Base-by-base conservation (phyloP, 1,140 invertebrate species). In the Zaprionus kolodkinae region DNA sequence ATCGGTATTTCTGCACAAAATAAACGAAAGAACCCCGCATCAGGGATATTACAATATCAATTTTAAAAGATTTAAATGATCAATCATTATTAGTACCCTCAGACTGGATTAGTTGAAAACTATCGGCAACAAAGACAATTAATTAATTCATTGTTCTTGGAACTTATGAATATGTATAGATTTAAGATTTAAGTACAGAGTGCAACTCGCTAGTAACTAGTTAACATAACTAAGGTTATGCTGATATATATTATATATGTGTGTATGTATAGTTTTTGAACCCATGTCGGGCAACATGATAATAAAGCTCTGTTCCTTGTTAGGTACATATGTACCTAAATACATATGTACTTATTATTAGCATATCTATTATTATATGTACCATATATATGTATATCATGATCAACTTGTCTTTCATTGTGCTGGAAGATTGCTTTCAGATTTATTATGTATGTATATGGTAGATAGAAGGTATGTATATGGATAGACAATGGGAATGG, bases 401-500 rank as follows among this genome's bases (percentile, higher is more conserved):
- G 10, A 50, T 50, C 21, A 63, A 40, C 25, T 38, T 64, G 54
- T 66, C 64, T 66, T 66, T 66, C 55, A 40, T 65, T 43, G n/a
- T 56, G 27, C 36, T 68, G 65, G 71, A 69, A 69, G 71, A 67
- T 57, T 36, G 43, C 13, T 56, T 30, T 33, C 15, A 15, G 33
- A 35, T 63, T n/a, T 62, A 35, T 43, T 21, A 50, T 50, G 45
- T 25, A 21, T 4, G 15, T 21, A 21, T 1, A 21, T 30, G 21
- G 17, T 50, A 50, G 21, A 21, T 21, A 21, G 21, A 21, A 21
- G 21, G 61, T 52, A 62, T 35, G n/a, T 15, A 15, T 15, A 76
- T 76, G 73, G 73, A 76, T 72, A 76, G 73, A 76, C 73, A 72
- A 66, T 65, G 68, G 73, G 73, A 76, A 76, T 76, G 73, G 73